phyloP scores from a whole-genome alignment of 2,797 vertebrate genomes.

The Perodicticus potto region DNA sequence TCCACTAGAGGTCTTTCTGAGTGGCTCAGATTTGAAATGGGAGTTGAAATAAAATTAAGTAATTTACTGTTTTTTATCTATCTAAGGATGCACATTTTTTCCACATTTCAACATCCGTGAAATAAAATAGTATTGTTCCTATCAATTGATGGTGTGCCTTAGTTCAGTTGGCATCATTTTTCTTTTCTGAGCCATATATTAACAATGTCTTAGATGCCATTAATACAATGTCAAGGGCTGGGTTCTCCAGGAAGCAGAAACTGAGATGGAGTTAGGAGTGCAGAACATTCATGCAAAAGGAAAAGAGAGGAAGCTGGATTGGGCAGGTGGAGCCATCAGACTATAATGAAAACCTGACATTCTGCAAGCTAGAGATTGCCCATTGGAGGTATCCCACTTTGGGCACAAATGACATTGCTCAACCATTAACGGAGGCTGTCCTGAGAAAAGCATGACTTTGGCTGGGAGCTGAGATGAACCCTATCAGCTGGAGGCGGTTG shows the following conservation, averaged over 20 bases:
- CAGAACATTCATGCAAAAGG: background rate
- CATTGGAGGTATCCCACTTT: background rate
- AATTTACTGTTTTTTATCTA: background rate
- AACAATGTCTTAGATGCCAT: background rate
- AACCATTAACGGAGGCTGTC: background rate
- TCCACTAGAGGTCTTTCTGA: constrained; percentile 3
- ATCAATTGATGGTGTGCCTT: background rate
- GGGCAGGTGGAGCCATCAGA: background rate
- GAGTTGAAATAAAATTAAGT: constrained; percentile 37
- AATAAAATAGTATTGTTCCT: background rate
- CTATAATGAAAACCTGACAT: background rate
- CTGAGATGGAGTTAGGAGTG: constrained; percentile 1
- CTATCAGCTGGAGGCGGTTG: background rate
- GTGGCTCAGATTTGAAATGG: constrained; percentile 45
- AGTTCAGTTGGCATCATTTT: background rate
- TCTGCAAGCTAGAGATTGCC: background rate
- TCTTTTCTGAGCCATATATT: background rate
- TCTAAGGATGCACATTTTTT: constrained; percentile 10
- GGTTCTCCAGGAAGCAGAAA: constrained; percentile 31
- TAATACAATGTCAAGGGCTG: background rate
- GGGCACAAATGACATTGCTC: background rate
- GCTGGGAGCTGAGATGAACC: background rate
- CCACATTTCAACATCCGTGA: constrained; percentile 26
- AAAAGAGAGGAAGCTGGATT: background rate
- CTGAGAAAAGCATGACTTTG: background rate